Percentiles rank a stretch among this genome's conserved stretches.
Conservation (phyloP, 2,888 invertebrate species). For the Holacanthella duospinosa region DNA sequence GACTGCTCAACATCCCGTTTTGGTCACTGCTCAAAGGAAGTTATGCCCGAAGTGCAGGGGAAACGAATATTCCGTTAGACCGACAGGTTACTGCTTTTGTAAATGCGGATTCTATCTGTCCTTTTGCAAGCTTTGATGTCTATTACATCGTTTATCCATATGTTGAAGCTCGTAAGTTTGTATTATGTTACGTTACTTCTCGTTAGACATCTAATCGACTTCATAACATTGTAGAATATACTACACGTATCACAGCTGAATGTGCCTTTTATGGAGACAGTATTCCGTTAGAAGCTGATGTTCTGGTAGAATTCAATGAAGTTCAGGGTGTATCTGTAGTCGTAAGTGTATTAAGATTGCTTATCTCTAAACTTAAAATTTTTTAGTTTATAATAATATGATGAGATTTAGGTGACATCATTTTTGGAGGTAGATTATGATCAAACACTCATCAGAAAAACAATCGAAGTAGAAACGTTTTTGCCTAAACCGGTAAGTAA, state of each 20-base stretch:
- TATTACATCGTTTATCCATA: slow-evolving; percentile 18
- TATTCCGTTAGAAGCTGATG: slow-evolving; percentile 27
- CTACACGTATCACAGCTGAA: slow-evolving; percentile 22
- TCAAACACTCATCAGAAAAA: slow-evolving; percentile 28
- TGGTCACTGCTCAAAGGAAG: slow-evolving; percentile 18
- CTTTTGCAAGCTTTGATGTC: slow-evolving; percentile 21
- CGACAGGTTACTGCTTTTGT: no score
- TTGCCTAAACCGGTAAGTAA: slow-evolving; percentile 25
- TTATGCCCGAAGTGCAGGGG: slow-evolving; percentile 2
- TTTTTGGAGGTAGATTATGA: slow-evolving; percentile 16
- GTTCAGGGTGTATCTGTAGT: slow-evolving; percentile 22
- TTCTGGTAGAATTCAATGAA: slow-evolving; percentile 26
- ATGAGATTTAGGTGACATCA: slow-evolving; percentile 14
- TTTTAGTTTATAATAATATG: background rate
- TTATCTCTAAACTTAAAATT: no score
- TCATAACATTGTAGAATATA: background rate
- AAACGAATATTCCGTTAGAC: slow-evolving; percentile 4
- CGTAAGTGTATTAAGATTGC: no score
- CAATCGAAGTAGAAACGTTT: slow-evolving; percentile 29
- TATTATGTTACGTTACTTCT: no score
- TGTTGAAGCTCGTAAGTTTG: slow-evolving; percentile 27
- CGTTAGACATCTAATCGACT: background rate
- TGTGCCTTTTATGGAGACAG: slow-evolving; percentile 21
- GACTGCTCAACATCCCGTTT: slow-evolving; percentile 1
- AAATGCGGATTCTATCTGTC: slow-evolving; percentile 20